Evolutionary conservation across 2,888 invertebrate species (phyloP), one percentile per base, ranked within the genome.

Genomic region (Therioaphis trifolii): DNA sequence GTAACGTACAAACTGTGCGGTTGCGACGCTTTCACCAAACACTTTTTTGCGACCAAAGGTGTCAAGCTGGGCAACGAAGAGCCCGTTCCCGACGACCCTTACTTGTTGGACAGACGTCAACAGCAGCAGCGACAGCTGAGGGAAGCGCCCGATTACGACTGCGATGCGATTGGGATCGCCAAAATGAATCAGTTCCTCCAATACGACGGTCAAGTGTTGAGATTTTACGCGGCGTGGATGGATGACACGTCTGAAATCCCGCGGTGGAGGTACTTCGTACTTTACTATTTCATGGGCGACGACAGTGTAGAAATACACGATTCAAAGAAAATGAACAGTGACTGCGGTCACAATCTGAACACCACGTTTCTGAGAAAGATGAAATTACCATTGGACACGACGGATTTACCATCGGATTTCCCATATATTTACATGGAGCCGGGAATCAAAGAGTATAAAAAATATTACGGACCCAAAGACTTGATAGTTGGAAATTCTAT

Each of bases 41-140:
- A 96, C 89, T 96, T 93, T 90, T 89, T 96, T 88, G 92, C 91
- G 85, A 95, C 95, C 86, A 95, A 96, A 89, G 96, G 96, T 1
- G 90, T 96, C 76, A 92, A 93, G 85, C 88, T 96, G 66, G 92
- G 92, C 43, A 92, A 92, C 29, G 90, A 92, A 15, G 95, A 95
- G 88, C 90, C 91, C 29, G 87, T 93, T 85, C 95, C 95, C 0
- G 89, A 90, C 18, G 96, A 96, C 88, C 92, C 93, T 0, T 94
- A 94, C 88, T 91, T 90, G 0, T 89, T 90, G 82, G 87, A 91
- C 88, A 77, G 84, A 80, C n/a, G n/a, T 1, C n/a, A 84, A 76
- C 72, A 63, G 35, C 68, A 69, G 11, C 21, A 27, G 18, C 43
- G 40, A 21, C 52, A 18, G 21, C 21, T 15, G 40, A 35, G 18